Evolutionary conservation across 2,797 vertebrate species (phyloP).

Genomic region (Neosalanx taihuensis): DNA sequence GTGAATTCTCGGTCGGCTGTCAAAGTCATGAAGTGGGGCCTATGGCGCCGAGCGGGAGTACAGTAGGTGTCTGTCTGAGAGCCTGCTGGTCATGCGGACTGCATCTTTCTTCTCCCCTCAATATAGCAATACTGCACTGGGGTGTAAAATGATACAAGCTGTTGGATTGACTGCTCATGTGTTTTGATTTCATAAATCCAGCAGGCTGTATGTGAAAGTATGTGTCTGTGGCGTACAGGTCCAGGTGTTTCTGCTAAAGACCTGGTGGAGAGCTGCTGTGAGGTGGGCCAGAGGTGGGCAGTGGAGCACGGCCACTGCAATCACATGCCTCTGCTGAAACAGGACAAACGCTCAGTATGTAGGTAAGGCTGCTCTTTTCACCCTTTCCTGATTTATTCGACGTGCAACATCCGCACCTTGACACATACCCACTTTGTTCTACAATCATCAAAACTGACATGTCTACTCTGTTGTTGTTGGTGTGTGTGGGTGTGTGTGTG

Average conservation of each 20-base stretch:
- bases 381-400: neutral
- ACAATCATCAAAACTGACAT: neutral
- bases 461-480: neutral
- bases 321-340: constrained; percentile 62
- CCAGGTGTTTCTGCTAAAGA: constrained; percentile 68
- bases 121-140: neutral
- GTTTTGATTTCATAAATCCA: constrained; percentile 35
- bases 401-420: neutral
- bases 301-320: constrained; percentile 78
- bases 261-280: constrained; percentile 84
- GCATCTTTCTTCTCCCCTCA: neutral
- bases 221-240: constrained; percentile 37
- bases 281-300: constrained; percentile 87
- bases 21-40: constrained; percentile 36
- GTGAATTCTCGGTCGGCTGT: constrained; percentile 24
- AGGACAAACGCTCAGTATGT: constrained; percentile 74
- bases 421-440: neutral
- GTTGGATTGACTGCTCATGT: constrained; percentile 28
- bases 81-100: neutral
- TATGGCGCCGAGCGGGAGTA: constrained; percentile 26
- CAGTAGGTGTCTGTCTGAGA: constrained; percentile 50
- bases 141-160: neutral
- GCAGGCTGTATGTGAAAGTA: constrained; percentile 31
- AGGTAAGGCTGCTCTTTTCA: constrained; percentile 68
- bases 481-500: constrained; percentile 24